Evolutionary conservation across 2,888 invertebrate genomes (phyloP).

Genomic region (Onthophagus sagittarius): DNA sequence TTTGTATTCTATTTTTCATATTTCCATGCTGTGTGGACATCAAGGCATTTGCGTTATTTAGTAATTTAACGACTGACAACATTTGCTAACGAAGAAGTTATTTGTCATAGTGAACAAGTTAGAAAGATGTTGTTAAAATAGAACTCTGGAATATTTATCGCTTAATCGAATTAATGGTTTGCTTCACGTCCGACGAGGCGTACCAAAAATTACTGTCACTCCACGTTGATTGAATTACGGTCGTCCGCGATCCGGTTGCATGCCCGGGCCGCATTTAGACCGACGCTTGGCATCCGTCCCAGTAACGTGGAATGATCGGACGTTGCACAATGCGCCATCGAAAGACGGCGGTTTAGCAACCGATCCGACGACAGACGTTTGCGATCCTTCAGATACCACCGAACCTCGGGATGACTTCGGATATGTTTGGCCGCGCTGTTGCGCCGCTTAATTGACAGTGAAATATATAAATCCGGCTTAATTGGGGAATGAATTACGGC

Average conservation of each 20-base stretch:
- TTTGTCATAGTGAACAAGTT: too few species aligned
- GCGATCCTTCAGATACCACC: background rate
- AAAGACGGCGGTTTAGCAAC: background rate
- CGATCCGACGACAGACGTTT: background rate
- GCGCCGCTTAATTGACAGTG: conserved; percentile 21
- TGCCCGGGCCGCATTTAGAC: background rate
- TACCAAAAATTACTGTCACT: background rate
- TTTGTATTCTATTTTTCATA: background rate
- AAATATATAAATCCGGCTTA: conserved; percentile 23
- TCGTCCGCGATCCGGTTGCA: background rate
- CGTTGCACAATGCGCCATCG: background rate
- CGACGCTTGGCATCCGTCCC: background rate
- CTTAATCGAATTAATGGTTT: background rate
- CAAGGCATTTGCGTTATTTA: too few species aligned
- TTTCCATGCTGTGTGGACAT: background rate
- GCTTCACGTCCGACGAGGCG: background rate
- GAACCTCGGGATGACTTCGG: background rate
- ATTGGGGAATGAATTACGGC: conserved; percentile 22
- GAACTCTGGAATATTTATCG: background rate
- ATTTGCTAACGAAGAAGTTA: too few species aligned
- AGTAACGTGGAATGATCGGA: background rate
- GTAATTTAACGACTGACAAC: too few species aligned
- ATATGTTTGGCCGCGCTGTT: background rate
- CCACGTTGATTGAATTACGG: background rate
- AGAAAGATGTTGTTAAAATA: background rate